Evolutionary conservation across 1,140 invertebrate genomes (phyloP).

Genomic region (Eurosta solidaginis): DNA sequence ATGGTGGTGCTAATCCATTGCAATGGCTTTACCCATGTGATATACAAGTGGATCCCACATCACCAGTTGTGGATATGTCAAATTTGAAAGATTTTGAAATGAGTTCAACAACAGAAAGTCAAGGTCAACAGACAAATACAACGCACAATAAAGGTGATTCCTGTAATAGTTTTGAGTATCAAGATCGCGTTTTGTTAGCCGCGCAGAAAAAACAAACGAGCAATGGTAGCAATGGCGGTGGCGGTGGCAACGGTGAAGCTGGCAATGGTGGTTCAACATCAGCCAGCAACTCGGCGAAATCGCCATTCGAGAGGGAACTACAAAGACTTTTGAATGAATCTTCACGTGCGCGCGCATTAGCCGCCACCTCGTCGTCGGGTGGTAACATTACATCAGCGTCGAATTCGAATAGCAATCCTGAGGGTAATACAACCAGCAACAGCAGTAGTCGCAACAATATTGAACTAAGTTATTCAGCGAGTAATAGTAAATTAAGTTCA

Average conservation of each 20-base stretch:
- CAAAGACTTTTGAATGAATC: slow-evolving; percentile 73
- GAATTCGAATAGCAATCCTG: slow-evolving; percentile 32
- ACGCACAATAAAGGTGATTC: slow-evolving; percentile 64
- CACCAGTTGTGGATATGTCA: slow-evolving; percentile 48
- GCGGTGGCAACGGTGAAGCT: not conserved
- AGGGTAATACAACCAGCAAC: slow-evolving; percentile 48
- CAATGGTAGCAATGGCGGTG: slow-evolving; percentile 41
- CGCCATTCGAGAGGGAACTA: slow-evolving; percentile 74
- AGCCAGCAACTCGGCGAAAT: slow-evolving; percentile 47
- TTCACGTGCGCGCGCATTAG: slow-evolving; percentile 45
- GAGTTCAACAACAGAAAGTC: slow-evolving; percentile 58
- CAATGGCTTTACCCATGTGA: slow-evolving; percentile 68
- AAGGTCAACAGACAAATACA: slow-evolving; percentile 61
- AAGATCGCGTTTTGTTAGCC: slow-evolving; percentile 32
- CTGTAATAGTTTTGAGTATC: slow-evolving; percentile 69
- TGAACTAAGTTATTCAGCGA: slow-evolving; percentile 44
- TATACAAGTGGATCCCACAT: slow-evolving; percentile 62
- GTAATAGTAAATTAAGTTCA: slow-evolving; percentile 50
- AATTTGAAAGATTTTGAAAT: slow-evolving; percentile 56
- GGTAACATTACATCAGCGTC: slow-evolving; percentile 35
- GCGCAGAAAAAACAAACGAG: slow-evolving; percentile 34
- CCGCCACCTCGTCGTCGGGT: slow-evolving; percentile 32
- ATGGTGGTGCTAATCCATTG: slow-evolving; percentile 52
- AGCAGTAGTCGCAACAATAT: slow-evolving; percentile 52
- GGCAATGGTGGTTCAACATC: not conserved